Evolutionary conservation across 2,888 invertebrate genomes (phyloP), one percentile per base, ranked within the genome.

Genomic region (Seira sanloemensis): DNA sequence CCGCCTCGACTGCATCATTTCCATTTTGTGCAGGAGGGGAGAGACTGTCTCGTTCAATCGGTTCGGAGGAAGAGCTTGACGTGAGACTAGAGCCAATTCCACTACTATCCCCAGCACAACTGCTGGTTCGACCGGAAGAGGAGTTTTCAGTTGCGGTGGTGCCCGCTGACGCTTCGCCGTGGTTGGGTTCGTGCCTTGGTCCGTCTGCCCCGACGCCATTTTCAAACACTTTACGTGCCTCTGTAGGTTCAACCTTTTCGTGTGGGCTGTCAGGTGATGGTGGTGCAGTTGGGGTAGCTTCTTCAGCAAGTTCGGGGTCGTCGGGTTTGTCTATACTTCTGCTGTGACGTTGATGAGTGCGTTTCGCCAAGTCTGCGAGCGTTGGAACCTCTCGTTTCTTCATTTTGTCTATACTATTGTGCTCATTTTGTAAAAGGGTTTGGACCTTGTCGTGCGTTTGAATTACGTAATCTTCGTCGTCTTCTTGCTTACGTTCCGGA

Each of bases 401-500:
- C 26, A 58, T 24, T 25, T 18, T 12, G 62, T 18, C 46, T 26
- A 19, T 25, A 21, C 58, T 1, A 58, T 77, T 77, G n/a, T n/a
- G n/a, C n/a, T n/a, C n/a, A n/a, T n/a, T n/a, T n/a, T 54, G 27
- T 2, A 27, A n/a, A 0, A 65, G 58, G n/a, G 18, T n/a, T 18
- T 46, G 37, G 2, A 21, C 2, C 23, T 71, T 25, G 65, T 62
- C 26, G 19, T 71, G 71, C 18, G 71, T 19, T 12, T 71, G 27
- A 18, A 78, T 71, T 19, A 71, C 26, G 65, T 71, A 78, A 1
- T 67, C 76, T 25, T 76, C 76, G 25, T 68, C 68, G 65, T 78
- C 78, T 23, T 78, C 69, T 18, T 71, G 54, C 46, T 78, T 78
- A 78, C 78, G 78, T 71, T 78, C 78, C 62, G 78, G 71, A 50